These are phyloP conservation scores for Petrocephalus microphthalmus DNA, from an alignment of 2,113 vertebrate genomes.

Conservation along the genomic window DNA sequence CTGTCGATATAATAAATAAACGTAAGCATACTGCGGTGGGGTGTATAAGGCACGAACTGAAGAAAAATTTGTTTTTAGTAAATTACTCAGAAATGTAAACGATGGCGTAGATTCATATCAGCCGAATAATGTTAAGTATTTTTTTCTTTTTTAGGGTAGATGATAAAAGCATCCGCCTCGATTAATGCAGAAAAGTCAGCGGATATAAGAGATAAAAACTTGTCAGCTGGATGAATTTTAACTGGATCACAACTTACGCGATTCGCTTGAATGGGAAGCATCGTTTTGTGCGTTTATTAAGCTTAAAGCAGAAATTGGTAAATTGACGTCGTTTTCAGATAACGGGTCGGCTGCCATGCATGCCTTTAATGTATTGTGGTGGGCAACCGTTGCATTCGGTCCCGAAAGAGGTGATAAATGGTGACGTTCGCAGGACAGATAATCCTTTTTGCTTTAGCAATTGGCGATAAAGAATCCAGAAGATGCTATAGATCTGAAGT, in stretches of 20 bases:
- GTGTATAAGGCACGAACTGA: not conserved
- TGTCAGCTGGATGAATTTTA: not conserved
- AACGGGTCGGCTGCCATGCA: not conserved
- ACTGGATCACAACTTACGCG: not conserved
- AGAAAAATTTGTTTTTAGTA: no score
- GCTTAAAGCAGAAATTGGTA: not conserved
- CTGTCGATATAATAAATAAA: not conserved
- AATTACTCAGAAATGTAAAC: not conserved
- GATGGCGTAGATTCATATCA: not conserved
- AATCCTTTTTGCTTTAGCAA: not conserved
- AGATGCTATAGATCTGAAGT: not conserved
- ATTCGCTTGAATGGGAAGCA: not conserved
- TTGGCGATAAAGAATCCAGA: not conserved
- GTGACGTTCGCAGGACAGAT: not conserved
- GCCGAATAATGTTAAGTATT: not conserved
- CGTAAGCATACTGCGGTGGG: not conserved
- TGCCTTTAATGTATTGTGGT: not conserved
- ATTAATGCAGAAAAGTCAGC: not conserved
- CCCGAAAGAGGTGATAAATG: not conserved
- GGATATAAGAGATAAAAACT: not conserved
- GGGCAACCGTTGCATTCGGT: not conserved
- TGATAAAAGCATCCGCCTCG: not conserved
- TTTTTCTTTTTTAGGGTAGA: not conserved
- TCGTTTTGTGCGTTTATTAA: not conserved
- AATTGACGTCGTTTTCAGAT: not conserved